Conservation (phyloP, 2,113 vertebrate genomes). For the Dicerorhinus sumatrensis region DNA sequence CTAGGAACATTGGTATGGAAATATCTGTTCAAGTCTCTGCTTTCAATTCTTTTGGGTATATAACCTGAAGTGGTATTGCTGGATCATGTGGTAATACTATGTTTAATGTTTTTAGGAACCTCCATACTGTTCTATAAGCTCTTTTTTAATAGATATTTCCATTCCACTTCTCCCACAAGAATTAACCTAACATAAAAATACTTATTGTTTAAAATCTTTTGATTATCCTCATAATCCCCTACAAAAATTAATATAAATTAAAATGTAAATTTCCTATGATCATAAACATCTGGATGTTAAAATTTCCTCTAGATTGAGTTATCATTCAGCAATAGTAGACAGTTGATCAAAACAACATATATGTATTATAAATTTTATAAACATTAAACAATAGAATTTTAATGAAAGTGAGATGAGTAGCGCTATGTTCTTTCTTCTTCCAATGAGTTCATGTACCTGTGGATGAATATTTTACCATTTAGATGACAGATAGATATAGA, state of each 20-base stretch:
- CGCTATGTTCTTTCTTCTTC: too few species aligned
- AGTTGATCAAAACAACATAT: not conserved
- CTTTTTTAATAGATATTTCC: not conserved
- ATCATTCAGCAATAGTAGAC: not conserved
- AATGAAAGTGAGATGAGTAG: too few species aligned
- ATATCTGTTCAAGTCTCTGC: not conserved
- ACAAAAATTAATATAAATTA: not conserved
- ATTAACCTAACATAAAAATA: not conserved
- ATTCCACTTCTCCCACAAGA: not conserved
- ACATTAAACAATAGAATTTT: not conserved
- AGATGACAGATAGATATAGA: too few species aligned
- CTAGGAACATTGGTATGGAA: not conserved
- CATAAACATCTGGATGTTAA: not conserved
- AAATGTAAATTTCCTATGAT: not conserved
- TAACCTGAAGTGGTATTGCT: not conserved
- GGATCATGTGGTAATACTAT: not conserved
- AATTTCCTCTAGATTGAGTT: not conserved
- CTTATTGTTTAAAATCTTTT: constrained; percentile 8
- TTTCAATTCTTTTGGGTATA: not conserved
- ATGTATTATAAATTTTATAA: not conserved
- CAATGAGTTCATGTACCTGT: too few species aligned
- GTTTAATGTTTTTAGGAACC: not conserved
- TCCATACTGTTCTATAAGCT: not conserved
- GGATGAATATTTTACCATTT: too few species aligned
- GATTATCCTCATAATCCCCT: not conserved